Evolutionary conservation across 2,113 vertebrate genomes (phyloP), one percentile per base, ranked within the genome.

Genomic region (Phrynosoma platyrhinos): DNA sequence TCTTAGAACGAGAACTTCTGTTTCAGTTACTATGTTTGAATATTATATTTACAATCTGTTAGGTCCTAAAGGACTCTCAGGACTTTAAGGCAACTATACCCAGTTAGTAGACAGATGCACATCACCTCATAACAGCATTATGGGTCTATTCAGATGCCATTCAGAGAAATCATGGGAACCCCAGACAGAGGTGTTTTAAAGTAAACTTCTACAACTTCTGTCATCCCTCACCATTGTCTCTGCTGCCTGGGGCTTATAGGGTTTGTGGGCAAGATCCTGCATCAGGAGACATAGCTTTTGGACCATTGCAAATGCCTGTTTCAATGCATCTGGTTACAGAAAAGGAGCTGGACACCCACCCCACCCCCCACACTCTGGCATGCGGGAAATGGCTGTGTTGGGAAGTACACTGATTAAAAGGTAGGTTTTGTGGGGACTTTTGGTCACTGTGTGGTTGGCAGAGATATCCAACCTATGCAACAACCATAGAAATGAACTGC

Each of bases 61-160:
- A n/a, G 87, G 92, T 92, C 93, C 95, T 94, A 82, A 92, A 92
- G 93, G 92, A 87, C 80, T 93, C 85, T 55, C 88, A 95, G 94
- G 93, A 76, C 14, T 92, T 88, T 32, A 86, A 90, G 74, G 47
- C 30, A 88, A 53, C 53, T 32, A 27, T 36, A 13, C 13, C 23
- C 40, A 68, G 76, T 32, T 52, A 32, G 21, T 52, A 77, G 1
- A 2, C 36, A 77, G 25, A 14, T 14, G 62, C 9, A 76, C 71
- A 42, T 66, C 62, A 82, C n/a, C 58, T 75, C 52, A 32, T 2
- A 8, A 10, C 7, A 81, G 25, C 52, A 52, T 47, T 75, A 74
- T 62, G 36, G 53, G n/a, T 74, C 30, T n/a, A 71, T 20, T 84
- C 47, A 36, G 47, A 74, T 53, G 20, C 23, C 4, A 4, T 82